A percentile compares a stretch with the other conserved stretches of the same genome.
Conservation (phyloP, 2,113 vertebrate genomes). For the Ranitomeya imitator region DNA sequence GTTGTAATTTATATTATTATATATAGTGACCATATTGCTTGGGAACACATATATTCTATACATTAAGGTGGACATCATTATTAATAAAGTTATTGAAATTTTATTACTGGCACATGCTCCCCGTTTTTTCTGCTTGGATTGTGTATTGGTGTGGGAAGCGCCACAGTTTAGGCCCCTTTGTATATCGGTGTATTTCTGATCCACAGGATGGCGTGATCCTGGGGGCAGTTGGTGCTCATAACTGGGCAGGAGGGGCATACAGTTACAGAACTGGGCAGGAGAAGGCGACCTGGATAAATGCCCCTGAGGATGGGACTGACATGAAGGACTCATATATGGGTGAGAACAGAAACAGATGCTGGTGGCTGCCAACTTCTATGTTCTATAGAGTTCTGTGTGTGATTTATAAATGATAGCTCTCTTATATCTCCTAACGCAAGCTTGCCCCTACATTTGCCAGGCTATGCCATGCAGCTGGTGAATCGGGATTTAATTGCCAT, state of each 20-base stretch:
- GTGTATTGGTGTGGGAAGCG: too few species aligned
- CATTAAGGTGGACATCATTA: too few species aligned
- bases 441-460: background rate
- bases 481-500: background rate
- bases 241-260: constrained; percentile 41
- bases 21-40: too few species aligned
- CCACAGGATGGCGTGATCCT: constrained; percentile 21
- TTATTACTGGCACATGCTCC: too few species aligned
- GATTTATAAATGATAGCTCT: too few species aligned
- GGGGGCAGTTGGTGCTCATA: constrained; percentile 32
- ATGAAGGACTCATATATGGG: constrained; percentile 47
- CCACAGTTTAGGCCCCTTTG: too few species aligned
- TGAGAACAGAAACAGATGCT: background rate
- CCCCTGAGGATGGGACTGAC: background rate
- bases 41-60: too few species aligned
- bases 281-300: constrained; percentile 6
- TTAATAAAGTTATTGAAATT: too few species aligned
- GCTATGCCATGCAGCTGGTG: constrained; percentile 27
- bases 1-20: too few species aligned
- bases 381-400: background rate
- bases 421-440: too few species aligned
- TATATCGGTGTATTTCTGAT: background rate
- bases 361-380: background rate
- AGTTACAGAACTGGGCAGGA: background rate
- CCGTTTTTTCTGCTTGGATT: too few species aligned